Conservation (phyloP, 92 coral and sea anemone species). For the Zoanthus solanderi region DNA sequence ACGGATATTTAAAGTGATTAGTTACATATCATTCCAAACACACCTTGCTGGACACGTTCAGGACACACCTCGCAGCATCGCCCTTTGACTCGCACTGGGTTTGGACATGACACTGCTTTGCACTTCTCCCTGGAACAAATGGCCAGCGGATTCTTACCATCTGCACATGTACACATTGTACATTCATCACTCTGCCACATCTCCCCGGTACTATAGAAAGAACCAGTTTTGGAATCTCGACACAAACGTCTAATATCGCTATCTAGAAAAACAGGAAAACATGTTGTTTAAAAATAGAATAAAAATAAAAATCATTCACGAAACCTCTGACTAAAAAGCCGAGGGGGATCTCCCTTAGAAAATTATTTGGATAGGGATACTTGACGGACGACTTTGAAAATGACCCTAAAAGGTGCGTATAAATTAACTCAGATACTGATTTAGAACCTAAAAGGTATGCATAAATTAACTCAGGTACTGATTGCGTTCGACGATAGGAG, state of each 20-base stretch:
- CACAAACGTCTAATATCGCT: slow-evolving; percentile 73
- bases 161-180: slow-evolving; percentile 87
- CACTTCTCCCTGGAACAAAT: slow-evolving; percentile 80
- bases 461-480: too few relatives aligned
- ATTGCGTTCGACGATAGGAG: too few relatives aligned
- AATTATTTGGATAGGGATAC: too few relatives aligned
- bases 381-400: too few relatives aligned
- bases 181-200: slow-evolving; percentile 98
- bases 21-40: not conserved
- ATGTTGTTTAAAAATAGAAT: not conserved
- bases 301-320: not conserved
- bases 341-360: too few relatives aligned
- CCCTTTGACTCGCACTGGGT: slow-evolving; percentile 75
- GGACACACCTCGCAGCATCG: slow-evolving; percentile 93
- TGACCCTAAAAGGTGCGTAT: too few relatives aligned
- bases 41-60: slow-evolving; percentile 70
- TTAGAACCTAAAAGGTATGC: too few relatives aligned
- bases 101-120: slow-evolving; percentile 62
- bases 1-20: too few relatives aligned
- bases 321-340: not conserved
- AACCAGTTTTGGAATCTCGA: slow-evolving; percentile 88
- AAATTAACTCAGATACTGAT: too few relatives aligned
- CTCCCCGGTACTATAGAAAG: slow-evolving; percentile 85
- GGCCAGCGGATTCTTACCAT: slow-evolving; percentile 67
- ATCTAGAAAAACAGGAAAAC: slow-evolving; percentile 42